Conservation (phyloP, 1,140 invertebrate genomes). For the Drosophila mojavensis region DNA sequence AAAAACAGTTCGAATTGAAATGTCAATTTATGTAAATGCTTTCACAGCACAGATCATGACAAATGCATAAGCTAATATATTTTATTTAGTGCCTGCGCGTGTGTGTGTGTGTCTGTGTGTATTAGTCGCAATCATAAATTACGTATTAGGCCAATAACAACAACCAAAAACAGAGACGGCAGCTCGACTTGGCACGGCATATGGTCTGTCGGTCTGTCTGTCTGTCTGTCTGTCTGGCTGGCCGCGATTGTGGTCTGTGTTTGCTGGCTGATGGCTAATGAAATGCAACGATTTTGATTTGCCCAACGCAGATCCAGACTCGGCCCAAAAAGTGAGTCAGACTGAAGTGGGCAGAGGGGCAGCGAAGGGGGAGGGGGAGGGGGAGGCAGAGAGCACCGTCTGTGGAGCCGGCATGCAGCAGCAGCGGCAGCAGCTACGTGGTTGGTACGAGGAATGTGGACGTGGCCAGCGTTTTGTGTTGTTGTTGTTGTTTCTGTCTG, state of each 20-base stretch:
- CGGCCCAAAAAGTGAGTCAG: constrained; percentile 20
- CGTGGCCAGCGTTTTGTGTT: constrained; percentile 32
- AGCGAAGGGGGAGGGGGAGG: background rate
- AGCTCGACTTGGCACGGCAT: background rate
- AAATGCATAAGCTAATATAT: constrained; percentile 40
- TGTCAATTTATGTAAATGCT: constrained; percentile 25
- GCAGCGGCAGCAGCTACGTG: constrained; percentile 34
- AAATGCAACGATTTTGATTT: constrained; percentile 49
- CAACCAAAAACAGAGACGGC: constrained; percentile 24
- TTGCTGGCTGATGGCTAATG: constrained; percentile 37
- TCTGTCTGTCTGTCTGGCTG: background rate
- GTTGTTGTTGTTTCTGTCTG: too few relatives aligned
- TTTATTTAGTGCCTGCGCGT: constrained; percentile 13
- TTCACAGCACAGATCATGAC: constrained; percentile 32
- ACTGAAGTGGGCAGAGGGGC: too few relatives aligned
- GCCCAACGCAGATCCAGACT: constrained; percentile 19
- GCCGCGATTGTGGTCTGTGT: background rate
- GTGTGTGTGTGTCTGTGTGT: constrained; percentile 4
- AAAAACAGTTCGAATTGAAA: constrained; percentile 7
- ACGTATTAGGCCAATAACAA: constrained; percentile 39
- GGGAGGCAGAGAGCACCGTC: constrained; percentile 5
- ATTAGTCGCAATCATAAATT: constrained; percentile 43
- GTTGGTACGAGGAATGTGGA: constrained; percentile 41
- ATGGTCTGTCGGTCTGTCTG: background rate
- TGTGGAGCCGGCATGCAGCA: constrained; percentile 24